These are phyloP conservation scores for Pyrochroa serraticornis DNA, from an alignment of 2,888 invertebrate species.

Conservation along the genomic window DNA sequence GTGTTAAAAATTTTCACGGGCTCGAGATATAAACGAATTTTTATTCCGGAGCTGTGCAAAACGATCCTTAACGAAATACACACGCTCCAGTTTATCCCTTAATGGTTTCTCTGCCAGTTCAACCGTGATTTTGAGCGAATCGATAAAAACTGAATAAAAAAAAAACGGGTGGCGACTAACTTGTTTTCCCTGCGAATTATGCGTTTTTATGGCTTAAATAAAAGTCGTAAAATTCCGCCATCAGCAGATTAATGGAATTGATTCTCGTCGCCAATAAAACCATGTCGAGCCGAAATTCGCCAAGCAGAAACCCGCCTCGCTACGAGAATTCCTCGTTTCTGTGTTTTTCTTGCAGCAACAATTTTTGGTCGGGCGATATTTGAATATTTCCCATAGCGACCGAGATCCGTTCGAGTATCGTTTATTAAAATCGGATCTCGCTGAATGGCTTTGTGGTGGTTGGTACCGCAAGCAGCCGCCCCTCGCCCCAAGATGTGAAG, in stretches of 20 bases:
- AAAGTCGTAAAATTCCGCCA: neutral
- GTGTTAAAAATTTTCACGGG: neutral
- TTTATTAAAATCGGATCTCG: conserved; percentile 28
- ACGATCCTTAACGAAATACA: conserved; percentile 40
- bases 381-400: conserved; percentile 6
- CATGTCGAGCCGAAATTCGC: neutral
- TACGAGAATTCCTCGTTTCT: neutral
- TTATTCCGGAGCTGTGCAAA: conserved; percentile 29
- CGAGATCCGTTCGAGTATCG: conserved; percentile 19
- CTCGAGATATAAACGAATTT: conserved; percentile 23
- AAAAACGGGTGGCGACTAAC: conserved; percentile 13
- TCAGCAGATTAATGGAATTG: conserved; percentile 5
- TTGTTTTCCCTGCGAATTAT: conserved; percentile 23
- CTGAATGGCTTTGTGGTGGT: conserved; percentile 22
- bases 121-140: conserved; percentile 40
- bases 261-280: too few relatives aligned
- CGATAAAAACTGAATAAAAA: conserved; percentile 38
- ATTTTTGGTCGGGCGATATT: neutral
- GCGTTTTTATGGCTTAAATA: conserved; percentile 1
- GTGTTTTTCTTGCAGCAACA: too few relatives aligned
- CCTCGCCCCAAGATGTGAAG: conserved; percentile 44
- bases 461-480: neutral
- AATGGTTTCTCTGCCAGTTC: conserved; percentile 42
- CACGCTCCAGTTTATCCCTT: conserved; percentile 43
- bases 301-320: neutral